These are phyloP conservation scores for Morone chrysops DNA, from an alignment of 2,113 vertebrate species.

Conservation along the genomic window DNA sequence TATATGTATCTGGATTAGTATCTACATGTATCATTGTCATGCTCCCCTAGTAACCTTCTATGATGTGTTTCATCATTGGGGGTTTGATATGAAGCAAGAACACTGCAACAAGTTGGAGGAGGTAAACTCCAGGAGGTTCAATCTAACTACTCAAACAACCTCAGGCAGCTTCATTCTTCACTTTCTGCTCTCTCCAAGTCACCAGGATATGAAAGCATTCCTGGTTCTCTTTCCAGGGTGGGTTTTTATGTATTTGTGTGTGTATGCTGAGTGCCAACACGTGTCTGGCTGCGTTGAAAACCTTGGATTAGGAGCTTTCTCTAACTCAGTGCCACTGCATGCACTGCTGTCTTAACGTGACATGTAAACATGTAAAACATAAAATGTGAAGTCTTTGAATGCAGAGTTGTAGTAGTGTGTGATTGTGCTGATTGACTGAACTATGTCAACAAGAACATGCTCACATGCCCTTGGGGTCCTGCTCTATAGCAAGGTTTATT, in stretches of 20 bases:
- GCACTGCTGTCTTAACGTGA: not conserved
- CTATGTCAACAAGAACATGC: not conserved
- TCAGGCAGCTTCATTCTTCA: not conserved
- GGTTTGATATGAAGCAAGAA: constrained; percentile 32
- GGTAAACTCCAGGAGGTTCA: not conserved
- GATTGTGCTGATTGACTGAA: not conserved
- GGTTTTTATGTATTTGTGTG: not conserved
- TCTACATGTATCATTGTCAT: not conserved
- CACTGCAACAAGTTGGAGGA: constrained; percentile 5
- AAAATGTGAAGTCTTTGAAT: not conserved
- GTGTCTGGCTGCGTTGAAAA: constrained; percentile 4
- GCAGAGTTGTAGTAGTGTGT: not conserved
- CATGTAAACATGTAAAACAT: constrained; percentile 3
- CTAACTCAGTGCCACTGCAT: not conserved
- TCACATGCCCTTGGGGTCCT: not conserved
- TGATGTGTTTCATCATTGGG: constrained; percentile 27
- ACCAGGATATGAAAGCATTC: constrained; percentile 38
- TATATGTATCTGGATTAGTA: not conserved
- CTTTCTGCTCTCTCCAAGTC: constrained; percentile 10
- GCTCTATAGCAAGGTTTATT: not conserved
- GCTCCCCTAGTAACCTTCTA: not conserved
- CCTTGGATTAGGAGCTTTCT: constrained; percentile 7
- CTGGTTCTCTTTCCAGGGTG: constrained; percentile 18
- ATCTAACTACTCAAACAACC: not conserved
- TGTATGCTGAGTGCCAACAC: not conserved